Conservation (phyloP, 1,140 invertebrate genomes). For the Coenobita brevimanus region DNA sequence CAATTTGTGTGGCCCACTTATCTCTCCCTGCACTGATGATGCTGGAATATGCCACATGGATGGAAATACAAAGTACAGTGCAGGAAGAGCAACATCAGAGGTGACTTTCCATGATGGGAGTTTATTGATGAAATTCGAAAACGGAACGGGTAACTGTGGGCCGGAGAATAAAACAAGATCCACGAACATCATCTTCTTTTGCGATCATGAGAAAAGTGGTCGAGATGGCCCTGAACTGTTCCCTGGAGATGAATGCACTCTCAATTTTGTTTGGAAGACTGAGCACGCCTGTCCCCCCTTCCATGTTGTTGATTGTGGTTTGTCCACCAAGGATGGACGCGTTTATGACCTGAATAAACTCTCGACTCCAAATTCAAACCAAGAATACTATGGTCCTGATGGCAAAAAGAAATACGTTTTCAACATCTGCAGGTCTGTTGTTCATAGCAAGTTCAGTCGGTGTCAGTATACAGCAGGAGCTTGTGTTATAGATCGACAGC, state of each 20-base stretch:
- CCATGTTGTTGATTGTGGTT: constrained; percentile 58
- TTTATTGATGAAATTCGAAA: constrained; percentile 55
- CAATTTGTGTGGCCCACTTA: constrained; percentile 66
- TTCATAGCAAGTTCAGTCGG: constrained; percentile 62
- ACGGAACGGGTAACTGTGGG: constrained; percentile 57
- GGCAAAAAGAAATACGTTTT: constrained; percentile 54
- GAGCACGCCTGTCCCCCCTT: constrained; percentile 59
- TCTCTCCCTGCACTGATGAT: constrained; percentile 37
- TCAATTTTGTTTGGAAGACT: constrained; percentile 59
- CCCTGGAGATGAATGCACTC: constrained; percentile 28
- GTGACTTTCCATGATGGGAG: constrained; percentile 65
- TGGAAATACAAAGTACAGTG: constrained; percentile 32
- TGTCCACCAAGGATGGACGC: constrained; percentile 25
- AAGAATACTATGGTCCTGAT: constrained; percentile 43
- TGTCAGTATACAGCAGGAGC: constrained; percentile 65
- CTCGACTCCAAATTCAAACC: constrained; percentile 55
- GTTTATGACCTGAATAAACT: constrained; percentile 63
- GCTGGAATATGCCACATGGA: constrained; percentile 49
- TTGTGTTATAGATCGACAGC: constrained; percentile 56
- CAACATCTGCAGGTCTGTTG: constrained; percentile 67
- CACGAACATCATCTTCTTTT: constrained; percentile 61
- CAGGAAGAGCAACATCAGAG: constrained; percentile 42
- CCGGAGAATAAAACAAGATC: constrained; percentile 24
- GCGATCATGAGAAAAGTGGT: constrained; percentile 60
- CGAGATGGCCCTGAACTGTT: constrained; percentile 45